Conservation (phyloP, 2,113 vertebrate species). For the Ophthalmolycus amberensis region DNA sequence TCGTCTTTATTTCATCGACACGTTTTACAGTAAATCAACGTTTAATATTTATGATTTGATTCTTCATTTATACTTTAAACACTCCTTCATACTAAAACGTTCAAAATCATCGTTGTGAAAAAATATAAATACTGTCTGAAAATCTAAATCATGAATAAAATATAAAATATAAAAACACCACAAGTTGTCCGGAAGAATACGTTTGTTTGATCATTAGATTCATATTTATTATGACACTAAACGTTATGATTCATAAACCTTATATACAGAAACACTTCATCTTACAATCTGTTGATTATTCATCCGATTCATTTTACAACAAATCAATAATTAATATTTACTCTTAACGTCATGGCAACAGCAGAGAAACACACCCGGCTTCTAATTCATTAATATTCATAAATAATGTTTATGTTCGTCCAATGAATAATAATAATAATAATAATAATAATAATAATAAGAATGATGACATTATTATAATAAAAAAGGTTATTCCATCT, state of each 20-base stretch:
- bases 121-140: slow-evolving; percentile 38
- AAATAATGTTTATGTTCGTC: background rate
- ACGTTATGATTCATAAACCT: background rate
- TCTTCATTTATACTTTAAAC: background rate
- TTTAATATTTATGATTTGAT: background rate
- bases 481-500: background rate
- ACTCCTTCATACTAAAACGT: slow-evolving; percentile 5
- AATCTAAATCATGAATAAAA: background rate
- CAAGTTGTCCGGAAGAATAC: background rate
- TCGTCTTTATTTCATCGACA: background rate
- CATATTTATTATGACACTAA: background rate
- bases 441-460: background rate
- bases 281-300: background rate
- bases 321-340: background rate
- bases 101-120: background rate
- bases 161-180: background rate
- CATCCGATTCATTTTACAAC: background rate
- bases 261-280: background rate
- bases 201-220: background rate
- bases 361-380: background rate
- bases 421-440: background rate
- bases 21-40: background rate
- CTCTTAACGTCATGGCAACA: background rate
- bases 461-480: background rate
- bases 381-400: background rate